These are phyloP conservation scores for Drosophila gunungcola DNA, from an alignment of 1,140 invertebrate species.

Conservation along the genomic window DNA sequence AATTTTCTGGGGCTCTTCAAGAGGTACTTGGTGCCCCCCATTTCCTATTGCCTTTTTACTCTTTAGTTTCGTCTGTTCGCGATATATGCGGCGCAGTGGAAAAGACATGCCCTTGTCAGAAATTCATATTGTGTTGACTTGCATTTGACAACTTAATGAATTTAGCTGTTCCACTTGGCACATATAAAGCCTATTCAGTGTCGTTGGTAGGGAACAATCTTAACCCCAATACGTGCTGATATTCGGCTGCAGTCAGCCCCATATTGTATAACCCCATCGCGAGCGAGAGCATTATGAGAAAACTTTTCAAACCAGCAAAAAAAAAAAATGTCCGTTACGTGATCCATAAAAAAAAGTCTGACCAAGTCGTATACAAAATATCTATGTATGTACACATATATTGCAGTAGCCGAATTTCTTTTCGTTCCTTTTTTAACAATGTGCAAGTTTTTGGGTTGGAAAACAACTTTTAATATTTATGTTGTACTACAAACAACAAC, in stretches of 20 bases:
- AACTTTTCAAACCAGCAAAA: conserved; percentile 53
- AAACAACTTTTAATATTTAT: conserved; percentile 71
- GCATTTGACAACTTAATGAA: conserved; percentile 84
- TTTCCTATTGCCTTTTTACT: conserved; percentile 9
- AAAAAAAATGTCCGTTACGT: conserved; percentile 66
- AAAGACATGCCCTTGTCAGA: conserved; percentile 74
- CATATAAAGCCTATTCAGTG: conserved; percentile 30
- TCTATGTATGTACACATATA: conserved; percentile 10
- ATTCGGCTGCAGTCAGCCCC: conserved; percentile 25
- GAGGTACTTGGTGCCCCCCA: conserved; percentile 4
- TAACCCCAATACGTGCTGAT: conserved; percentile 65
- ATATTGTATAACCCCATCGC: conserved; percentile 40
- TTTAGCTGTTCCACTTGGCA: conserved; percentile 45
- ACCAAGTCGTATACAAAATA: conserved; percentile 27
- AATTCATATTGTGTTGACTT: conserved; percentile 78
- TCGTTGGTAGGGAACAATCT: conserved; percentile 13
- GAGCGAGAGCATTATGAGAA: conserved; percentile 63
- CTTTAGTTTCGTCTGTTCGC: conserved; percentile 8
- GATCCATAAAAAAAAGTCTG: conserved; percentile 63
- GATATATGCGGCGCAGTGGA: conserved; percentile 21
- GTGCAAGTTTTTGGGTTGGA: conserved; percentile 45
- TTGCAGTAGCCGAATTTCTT: conserved; percentile 35
- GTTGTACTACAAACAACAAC: conserved; percentile 11
- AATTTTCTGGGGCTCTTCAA: conserved; percentile 12
- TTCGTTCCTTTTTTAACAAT: conserved; percentile 52